Conservation (phyloP, 1,140 invertebrate species). For the Drosophila ercepeae region DNA sequence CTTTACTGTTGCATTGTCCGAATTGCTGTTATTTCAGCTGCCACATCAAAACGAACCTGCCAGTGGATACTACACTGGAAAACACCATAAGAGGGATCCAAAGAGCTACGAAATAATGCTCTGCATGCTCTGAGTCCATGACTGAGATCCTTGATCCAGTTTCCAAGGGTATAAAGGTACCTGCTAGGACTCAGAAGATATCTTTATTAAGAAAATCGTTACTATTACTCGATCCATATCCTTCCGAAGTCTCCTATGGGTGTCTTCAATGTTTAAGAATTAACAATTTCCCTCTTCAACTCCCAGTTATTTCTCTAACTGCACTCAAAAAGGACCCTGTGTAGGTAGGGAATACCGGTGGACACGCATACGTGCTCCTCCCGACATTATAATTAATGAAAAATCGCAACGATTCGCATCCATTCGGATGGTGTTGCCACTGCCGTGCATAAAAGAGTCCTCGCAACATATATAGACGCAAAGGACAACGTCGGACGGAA, state of each 20-base stretch:
- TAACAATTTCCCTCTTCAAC: too few relatives aligned
- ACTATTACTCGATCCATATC: too few relatives aligned
- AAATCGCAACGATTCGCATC: slow-evolving; percentile 71
- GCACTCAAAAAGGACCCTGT: background rate
- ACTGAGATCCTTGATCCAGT: too few relatives aligned
- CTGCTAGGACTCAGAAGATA: too few relatives aligned
- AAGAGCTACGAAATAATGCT: too few relatives aligned
- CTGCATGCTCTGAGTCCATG: too few relatives aligned
- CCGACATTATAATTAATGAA: slow-evolving; percentile 80
- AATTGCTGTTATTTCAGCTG: slow-evolving; percentile 70
- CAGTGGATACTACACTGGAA: slow-evolving; percentile 11
- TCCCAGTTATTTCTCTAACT: background rate
- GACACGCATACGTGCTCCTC: slow-evolving; percentile 30
- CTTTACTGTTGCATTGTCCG: slow-evolving; percentile 50
- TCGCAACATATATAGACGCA: slow-evolving; percentile 19
- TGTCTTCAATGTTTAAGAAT: too few relatives aligned
- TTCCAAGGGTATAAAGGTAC: too few relatives aligned
- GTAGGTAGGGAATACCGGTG: background rate
- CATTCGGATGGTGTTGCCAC: slow-evolving; percentile 39
- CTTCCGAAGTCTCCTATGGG: too few relatives aligned
- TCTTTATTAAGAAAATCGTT: too few relatives aligned
- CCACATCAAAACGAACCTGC: background rate
- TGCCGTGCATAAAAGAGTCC: slow-evolving; percentile 32
- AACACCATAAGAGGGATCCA: background rate
- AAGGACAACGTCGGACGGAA: slow-evolving; percentile 6